Evolutionary conservation across 1,140 invertebrate species (phyloP), one percentile per base, ranked within the genome.

Genomic region (Hyles vespertilio): DNA sequence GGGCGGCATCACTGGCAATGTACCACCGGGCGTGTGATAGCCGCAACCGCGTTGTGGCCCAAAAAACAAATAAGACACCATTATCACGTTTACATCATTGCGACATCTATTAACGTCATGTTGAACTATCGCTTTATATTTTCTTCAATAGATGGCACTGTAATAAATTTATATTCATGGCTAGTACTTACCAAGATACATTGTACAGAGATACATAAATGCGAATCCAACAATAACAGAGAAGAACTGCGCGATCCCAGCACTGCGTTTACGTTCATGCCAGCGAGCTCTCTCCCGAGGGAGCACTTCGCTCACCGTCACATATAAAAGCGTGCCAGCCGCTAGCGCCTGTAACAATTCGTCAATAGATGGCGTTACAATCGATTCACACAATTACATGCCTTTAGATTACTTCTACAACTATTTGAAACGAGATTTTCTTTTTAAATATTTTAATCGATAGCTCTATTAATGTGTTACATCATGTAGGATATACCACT

Each of bases 241-340:
- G 0, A 91, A 45, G 56, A 94, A 91, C 74, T 94, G 93, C 0
- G 91, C 60, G 50, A 93, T 72, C 10, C 94, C 93, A 3, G 93
- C 92, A 8, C 59, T 66, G 44, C 88, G 89, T 34, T 81, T 84
- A 32, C 80, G 71, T 51, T 89, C 89, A 68, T 94, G 92, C 91
- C 93, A 93, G 59, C 92, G 90, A 47, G 92, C 91, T 54, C 94
- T 90, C 84, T 96, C 95, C 46, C 95, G 90, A 0, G 95, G 97
- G 32, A 98, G 87, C 32, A 98, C 94, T 90, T 98, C 97, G 79
- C 96, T 96, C 40, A 98, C 95, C 0, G 96, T 97, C 46, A 98
- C 95, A 84, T 98, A 98, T 0, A 98, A 87, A 49, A 98, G 93
- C 2, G 96, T 98, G 47, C 97, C 97, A 47, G 94, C 96, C n/a